A percentile compares a stretch with the other conserved stretches of the same genome.
These are phyloP conservation scores for Toxotes chatareus DNA, from an alignment of 2,113 vertebrate species.

Conservation along the genomic window DNA sequence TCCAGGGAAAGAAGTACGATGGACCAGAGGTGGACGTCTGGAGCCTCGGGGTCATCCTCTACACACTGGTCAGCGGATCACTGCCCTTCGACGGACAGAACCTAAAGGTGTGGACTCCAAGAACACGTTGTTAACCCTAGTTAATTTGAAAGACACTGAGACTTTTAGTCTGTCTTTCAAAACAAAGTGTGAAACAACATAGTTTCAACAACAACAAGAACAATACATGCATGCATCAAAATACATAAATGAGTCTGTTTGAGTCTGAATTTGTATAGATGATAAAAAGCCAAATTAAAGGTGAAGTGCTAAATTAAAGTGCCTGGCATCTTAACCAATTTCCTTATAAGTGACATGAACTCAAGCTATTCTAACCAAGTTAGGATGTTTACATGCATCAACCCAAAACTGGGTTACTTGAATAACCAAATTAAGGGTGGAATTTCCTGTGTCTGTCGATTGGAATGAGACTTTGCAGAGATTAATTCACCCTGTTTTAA, in stretches of 20 bases:
- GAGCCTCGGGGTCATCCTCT: constrained; percentile 97
- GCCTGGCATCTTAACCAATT: neutral
- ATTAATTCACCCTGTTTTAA: constrained; percentile 21
- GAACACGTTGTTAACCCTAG: neutral
- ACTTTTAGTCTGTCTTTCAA: neutral
- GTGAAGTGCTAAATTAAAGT: neutral
- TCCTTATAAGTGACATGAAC: neutral
- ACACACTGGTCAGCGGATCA: constrained; percentile 96
- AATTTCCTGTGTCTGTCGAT: constrained; percentile 39
- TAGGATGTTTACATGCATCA: constrained; percentile 22
- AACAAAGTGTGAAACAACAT: neutral
- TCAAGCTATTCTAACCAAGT: constrained; percentile 8
- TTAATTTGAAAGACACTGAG: neutral
- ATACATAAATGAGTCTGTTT: constrained; percentile 25
- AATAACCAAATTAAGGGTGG: constrained; percentile 36
- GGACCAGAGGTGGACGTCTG: constrained; percentile 98
- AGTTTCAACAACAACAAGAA: neutral
- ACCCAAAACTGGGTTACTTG: constrained; percentile 30
- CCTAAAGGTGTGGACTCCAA: constrained; percentile 87
- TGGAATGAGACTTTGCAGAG: neutral
- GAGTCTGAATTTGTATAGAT: neutral
- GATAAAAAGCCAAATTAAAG: constrained; percentile 6
- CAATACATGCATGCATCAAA: neutral
- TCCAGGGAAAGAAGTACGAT: constrained; percentile 98
- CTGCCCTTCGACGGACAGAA: constrained; percentile 98